These are phyloP conservation scores for Myrmecobius fasciatus DNA, from an alignment of 2,113 vertebrate genomes.

Conservation along the genomic window DNA sequence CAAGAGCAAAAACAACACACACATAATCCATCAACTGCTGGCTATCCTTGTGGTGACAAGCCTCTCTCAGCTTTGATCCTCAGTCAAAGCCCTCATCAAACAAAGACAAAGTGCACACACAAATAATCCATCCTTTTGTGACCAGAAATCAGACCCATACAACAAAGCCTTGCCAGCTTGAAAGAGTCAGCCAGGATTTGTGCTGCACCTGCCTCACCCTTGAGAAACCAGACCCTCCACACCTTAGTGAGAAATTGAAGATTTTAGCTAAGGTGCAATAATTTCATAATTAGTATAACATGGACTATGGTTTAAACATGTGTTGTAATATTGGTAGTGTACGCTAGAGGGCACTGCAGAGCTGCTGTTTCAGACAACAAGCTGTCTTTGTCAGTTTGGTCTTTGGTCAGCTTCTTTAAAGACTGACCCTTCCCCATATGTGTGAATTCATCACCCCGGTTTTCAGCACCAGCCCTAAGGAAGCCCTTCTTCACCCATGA, in stretches of 20 bases:
- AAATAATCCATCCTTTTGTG: too few relatives aligned
- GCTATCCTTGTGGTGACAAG: not conserved
- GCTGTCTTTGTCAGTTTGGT: not conserved
- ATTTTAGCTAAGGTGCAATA: not conserved
- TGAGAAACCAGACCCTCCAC: not conserved
- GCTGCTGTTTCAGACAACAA: not conserved
- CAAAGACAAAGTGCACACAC: too few relatives aligned
- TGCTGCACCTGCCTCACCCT: not conserved
- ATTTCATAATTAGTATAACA: not conserved
- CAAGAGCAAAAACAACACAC: not conserved
- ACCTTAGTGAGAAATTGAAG: not conserved
- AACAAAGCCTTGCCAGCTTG: too few relatives aligned
- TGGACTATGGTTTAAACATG: not conserved
- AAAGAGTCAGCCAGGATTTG: not conserved
- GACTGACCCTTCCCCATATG: not conserved
- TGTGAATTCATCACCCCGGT: not conserved
- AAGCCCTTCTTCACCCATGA: not conserved
- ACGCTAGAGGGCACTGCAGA: not conserved
- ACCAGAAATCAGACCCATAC: too few relatives aligned
- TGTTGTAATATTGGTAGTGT: not conserved
- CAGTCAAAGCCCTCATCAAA: too few relatives aligned
- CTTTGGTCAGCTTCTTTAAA: not conserved
- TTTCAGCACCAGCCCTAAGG: not conserved
- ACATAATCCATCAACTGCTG: not conserved
- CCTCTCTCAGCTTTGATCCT: not conserved